A percentile compares a stretch with the other conserved stretches of the same genome.
Evolutionary conservation across 2,113 vertebrate species (phyloP).

Genomic region (Hoplias malabaricus): DNA sequence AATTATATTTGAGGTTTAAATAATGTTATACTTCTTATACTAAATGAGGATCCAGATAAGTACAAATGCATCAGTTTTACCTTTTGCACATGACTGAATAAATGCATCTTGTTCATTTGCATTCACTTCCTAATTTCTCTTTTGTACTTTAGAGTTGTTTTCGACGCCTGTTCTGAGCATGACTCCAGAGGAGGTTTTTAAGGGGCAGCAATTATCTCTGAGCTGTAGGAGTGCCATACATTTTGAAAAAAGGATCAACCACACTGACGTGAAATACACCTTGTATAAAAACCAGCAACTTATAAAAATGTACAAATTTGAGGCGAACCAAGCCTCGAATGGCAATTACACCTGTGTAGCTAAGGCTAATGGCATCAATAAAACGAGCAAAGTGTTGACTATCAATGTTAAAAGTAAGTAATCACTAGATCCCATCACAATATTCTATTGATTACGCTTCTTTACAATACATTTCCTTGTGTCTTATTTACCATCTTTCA

Average conservation of each 20-base stretch:
- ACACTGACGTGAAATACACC: conserved; percentile 39
- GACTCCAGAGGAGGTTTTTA: conserved; percentile 49
- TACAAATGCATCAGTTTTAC: no score
- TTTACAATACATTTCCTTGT: neutral
- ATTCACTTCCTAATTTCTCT: neutral
- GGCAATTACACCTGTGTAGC: conserved; percentile 67
- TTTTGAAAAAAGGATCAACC: conserved; percentile 35
- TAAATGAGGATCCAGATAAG: no score
- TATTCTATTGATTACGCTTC: no score
- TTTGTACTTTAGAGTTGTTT: conserved; percentile 63
- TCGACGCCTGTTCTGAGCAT: conserved; percentile 63
- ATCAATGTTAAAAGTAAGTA: conserved; percentile 66
- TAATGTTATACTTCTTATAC: no score
- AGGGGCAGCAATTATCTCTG: conserved; percentile 51
- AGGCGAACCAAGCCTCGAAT: conserved; percentile 41
- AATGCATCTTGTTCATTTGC: neutral
- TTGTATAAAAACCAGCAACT: conserved; percentile 54
- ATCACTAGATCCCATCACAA: neutral
- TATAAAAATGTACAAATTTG: neutral
- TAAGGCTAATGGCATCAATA: neutral
- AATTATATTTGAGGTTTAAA: no score
- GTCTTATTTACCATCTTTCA: neutral
- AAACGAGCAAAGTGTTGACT: conserved; percentile 42
- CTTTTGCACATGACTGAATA: no score
- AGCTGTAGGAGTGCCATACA: conserved; percentile 55